Evolutionary conservation across 2,113 vertebrate species (phyloP), one percentile per base, ranked within the genome.

Genomic region (Thymallus thymallus): DNA sequence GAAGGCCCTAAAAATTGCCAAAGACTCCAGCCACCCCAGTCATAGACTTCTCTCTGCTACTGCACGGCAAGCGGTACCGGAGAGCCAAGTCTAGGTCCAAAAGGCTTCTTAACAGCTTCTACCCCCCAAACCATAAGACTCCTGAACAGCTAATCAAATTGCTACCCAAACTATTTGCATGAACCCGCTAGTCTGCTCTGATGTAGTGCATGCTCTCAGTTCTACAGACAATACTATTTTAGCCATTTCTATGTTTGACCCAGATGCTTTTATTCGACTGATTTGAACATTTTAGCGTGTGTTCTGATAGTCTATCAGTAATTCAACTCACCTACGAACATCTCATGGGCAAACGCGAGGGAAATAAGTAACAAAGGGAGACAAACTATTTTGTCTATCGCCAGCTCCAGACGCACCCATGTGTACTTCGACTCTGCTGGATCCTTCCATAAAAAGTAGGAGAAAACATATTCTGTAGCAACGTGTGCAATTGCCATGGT

Each of bases 391-490:
- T 97, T 98, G 82, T 98, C 96, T 85, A 92, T 83, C 0, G 96
- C 95, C 89, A 98, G 93, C 77, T 98, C 97, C 90, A 97, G 87
- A 30, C 96, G 94, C 88, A 98, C 85, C 67, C 97, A 96, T 88
- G 94, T 96, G 90, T 93, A 97, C 76, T 94, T 95, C 18, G 91
- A 84, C 65, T 97, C 97, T 0, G 91, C 72, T 56, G 94, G 92
- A 73, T 98, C 97, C 87, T 98, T 98, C 69, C 98, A 87, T 83
- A 99, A 77, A 90, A 97, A 98, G 90, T 99, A 96, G 2, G 95
- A 95, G 88, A 99, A 99, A 1, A 99, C 95, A 61, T 98, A 98
- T 88, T 99, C 96, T 16, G 96, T 96, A 77, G 97, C 97, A 75
- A 96, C 92, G 86, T 96, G 94, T 0, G 97, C 96, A 68, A 98